Conservation (phyloP, 2,797 vertebrate genomes). For the Phylloscopus collybita region DNA sequence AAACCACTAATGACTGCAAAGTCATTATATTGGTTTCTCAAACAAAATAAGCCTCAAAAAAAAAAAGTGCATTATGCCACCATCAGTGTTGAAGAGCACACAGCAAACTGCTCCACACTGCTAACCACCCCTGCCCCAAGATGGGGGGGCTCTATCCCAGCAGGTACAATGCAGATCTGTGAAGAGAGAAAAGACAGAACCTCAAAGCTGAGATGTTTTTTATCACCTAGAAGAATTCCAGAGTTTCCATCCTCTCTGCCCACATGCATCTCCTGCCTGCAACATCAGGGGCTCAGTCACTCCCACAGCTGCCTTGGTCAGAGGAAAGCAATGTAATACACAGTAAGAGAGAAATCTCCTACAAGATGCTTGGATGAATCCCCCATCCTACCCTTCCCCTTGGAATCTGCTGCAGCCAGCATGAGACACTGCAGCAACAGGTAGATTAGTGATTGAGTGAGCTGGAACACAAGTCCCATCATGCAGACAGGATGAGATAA, state of each 20-base stretch:
- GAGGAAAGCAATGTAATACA: fast-evolving
- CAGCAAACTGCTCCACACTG: not conserved
- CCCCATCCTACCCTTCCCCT: not conserved
- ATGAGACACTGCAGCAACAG: not conserved
- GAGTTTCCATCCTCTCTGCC: not conserved
- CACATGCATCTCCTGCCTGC: not conserved
- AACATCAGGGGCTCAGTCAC: not conserved
- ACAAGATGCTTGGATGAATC: not conserved
- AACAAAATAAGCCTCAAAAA: not conserved
- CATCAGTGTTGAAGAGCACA: not conserved
- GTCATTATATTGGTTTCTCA: not conserved
- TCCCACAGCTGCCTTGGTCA: not conserved
- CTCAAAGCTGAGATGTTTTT: not conserved
- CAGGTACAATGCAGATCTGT: not conserved
- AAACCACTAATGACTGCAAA: not conserved
- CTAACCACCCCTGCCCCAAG: not conserved
- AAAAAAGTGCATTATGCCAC: not conserved
- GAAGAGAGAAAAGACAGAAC: not conserved
- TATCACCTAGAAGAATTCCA: not conserved
- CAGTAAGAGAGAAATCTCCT: not conserved
- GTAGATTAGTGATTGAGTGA: not conserved
- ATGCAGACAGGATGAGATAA: not conserved
- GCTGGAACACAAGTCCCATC: not conserved
- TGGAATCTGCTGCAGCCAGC: not conserved
- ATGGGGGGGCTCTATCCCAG: not conserved